Percentiles rank a stretch among this genome's conserved stretches.
Conservation (phyloP, 2,113 vertebrate genomes). For the Lophius piscatorius region DNA sequence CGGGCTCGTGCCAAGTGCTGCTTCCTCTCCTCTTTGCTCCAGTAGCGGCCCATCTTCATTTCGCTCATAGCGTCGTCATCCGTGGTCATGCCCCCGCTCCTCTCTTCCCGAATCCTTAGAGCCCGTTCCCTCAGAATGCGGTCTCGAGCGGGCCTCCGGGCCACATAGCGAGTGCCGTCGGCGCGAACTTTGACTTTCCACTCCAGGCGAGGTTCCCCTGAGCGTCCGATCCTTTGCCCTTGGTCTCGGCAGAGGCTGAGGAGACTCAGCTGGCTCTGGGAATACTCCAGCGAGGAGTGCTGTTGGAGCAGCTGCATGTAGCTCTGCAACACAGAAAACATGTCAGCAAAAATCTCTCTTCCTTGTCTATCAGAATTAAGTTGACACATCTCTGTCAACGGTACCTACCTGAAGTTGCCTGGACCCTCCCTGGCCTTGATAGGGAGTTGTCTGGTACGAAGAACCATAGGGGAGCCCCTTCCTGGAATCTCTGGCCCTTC, state of each 20-base stretch:
- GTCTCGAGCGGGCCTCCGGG: constrained; percentile 91
- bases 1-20: constrained; percentile 92
- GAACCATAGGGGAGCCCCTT: constrained; percentile 82
- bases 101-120: constrained; percentile 93
- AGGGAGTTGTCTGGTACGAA: constrained; percentile 86
- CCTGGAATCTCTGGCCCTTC: constrained; percentile 61
- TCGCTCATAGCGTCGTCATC: constrained; percentile 95
- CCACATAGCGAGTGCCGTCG: constrained; percentile 91
- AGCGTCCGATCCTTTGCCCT: constrained; percentile 64
- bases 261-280: constrained; percentile 94
- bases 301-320: constrained; percentile 97
- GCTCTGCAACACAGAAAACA: constrained; percentile 80
- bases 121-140: constrained; percentile 93
- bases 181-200: constrained; percentile 98
- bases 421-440: constrained; percentile 83
- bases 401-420: constrained; percentile 83
- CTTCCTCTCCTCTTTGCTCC: constrained; percentile 97
- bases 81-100: constrained; percentile 92
- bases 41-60: constrained; percentile 98
- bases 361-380: neutral
- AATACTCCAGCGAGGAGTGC: constrained; percentile 91
- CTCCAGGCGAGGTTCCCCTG: constrained; percentile 87
- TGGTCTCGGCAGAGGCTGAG: constrained; percentile 87
- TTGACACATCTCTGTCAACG: neutral
- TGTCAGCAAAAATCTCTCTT: neutral